Conservation (phyloP, 2,888 invertebrate species). For the Drosophila percnosoma region DNA sequence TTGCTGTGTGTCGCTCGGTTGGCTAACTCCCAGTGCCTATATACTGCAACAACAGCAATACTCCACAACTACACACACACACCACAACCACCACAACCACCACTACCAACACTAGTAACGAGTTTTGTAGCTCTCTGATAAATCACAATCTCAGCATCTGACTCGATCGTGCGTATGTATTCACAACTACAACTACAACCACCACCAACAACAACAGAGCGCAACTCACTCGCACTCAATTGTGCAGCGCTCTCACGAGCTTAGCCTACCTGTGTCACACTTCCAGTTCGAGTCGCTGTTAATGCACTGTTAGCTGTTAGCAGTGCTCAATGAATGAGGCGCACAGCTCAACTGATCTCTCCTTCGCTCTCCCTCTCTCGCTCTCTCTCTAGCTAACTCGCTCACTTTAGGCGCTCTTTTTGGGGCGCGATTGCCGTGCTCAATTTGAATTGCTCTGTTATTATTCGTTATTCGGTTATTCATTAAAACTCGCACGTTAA, state of each 20-base stretch:
- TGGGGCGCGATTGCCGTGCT: conserved; percentile 27
- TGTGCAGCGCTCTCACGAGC: conserved; percentile 33
- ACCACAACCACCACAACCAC: conserved; percentile 31
- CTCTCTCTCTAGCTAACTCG: conserved; percentile 8
- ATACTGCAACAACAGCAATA: conserved; percentile 35
- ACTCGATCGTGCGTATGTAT: conserved; percentile 42
- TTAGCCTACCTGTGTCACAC: conserved; percentile 34
- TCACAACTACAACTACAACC: conserved; percentile 31
- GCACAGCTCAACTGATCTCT: background rate
- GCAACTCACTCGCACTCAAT: conserved; percentile 34
- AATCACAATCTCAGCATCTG: conserved; percentile 55
- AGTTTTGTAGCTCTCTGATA: conserved; percentile 68
- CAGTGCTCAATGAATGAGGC: conserved; percentile 30
- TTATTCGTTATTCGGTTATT: conserved; percentile 79
- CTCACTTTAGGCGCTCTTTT: conserved; percentile 11
- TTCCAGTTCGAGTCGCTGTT: conserved; percentile 55
- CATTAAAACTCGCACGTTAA: conserved; percentile 65
- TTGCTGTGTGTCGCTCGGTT: conserved; percentile 64
- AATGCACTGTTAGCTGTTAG: conserved; percentile 53
- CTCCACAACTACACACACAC: conserved; percentile 26
- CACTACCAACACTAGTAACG: conserved; percentile 22
- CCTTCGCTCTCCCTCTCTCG: conserved; percentile 10
- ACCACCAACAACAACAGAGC: conserved; percentile 30
- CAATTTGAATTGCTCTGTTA: conserved; percentile 77
- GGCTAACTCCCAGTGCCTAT: conserved; percentile 66